Evolutionary conservation across 2,888 invertebrate genomes (phyloP).

Genomic region (Erebia palarica): DNA sequence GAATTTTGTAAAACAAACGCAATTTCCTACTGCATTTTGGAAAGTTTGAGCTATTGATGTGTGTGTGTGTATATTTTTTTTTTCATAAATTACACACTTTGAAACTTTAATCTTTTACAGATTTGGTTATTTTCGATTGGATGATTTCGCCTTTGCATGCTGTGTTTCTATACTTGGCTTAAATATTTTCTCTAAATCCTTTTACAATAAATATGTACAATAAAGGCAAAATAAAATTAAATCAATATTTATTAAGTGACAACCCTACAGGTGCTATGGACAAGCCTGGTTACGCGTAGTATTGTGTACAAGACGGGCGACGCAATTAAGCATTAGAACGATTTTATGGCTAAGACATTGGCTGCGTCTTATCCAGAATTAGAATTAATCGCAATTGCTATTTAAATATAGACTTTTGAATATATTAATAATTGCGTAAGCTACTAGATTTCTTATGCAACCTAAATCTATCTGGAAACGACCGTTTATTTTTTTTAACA

Average conservation of each 20-base stretch:
- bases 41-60: too few relatives aligned
- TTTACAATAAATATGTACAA: background rate
- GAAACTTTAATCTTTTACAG: too few relatives aligned
- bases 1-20: too few relatives aligned
- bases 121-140: too few relatives aligned
- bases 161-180: too few relatives aligned
- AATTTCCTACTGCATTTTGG: too few relatives aligned
- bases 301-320: slow-evolving; percentile 68
- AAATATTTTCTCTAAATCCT: too few relatives aligned
- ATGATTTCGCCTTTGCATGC: too few relatives aligned
- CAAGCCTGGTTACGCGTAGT: slow-evolving; percentile 68
- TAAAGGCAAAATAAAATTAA: background rate
- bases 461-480: background rate
- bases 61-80: too few relatives aligned
- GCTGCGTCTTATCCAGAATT: slow-evolving; percentile 7
- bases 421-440: background rate
- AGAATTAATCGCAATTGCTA: slow-evolving; percentile 10
- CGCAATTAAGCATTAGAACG: slow-evolving; percentile 73
- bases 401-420: slow-evolving; percentile 1
- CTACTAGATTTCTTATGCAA: background rate
- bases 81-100: too few relatives aligned
- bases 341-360: slow-evolving; percentile 35
- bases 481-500: too few relatives aligned
- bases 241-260: slow-evolving; percentile 21
- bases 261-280: slow-evolving; percentile 58